Evolutionary conservation across 2,797 vertebrate genomes (phyloP).

Genomic region (Lepus townsendii): DNA sequence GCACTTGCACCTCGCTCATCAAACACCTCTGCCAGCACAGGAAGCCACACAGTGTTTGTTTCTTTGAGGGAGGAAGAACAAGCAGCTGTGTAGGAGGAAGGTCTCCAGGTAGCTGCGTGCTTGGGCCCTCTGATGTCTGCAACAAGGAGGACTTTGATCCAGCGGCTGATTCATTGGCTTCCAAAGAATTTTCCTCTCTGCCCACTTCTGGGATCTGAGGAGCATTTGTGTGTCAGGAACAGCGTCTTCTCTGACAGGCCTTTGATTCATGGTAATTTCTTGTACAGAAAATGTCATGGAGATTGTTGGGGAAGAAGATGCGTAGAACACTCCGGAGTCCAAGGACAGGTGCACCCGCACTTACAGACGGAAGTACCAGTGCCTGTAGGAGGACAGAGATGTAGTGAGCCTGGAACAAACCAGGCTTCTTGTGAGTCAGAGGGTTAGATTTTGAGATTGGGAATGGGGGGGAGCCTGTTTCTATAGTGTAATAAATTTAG

Average conservation of each 20-base stretch:
- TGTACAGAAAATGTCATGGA: not conserved
- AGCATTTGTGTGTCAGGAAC: slow-evolving; percentile 19
- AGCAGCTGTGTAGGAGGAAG: not conserved
- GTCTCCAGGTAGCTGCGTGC: no score
- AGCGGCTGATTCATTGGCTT: slow-evolving; percentile 40
- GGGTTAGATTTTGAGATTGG: slow-evolving; percentile 7
- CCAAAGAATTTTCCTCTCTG: not conserved
- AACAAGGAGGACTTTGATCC: slow-evolving; percentile 29
- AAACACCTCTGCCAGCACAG: slow-evolving; percentile 17
- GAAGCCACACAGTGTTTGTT: slow-evolving; percentile 13
- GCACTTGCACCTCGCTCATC: not conserved
- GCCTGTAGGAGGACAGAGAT: slow-evolving; percentile 47
- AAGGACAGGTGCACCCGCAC: not conserved
- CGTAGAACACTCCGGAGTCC: not conserved
- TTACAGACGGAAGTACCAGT: not conserved
- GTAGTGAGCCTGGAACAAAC: not conserved
- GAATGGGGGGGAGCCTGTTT: not conserved
- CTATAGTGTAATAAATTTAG: slow-evolving; percentile 56
- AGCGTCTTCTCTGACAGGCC: slow-evolving; percentile 7
- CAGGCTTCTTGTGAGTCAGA: slow-evolving; percentile 32
- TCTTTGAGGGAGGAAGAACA: not conserved
- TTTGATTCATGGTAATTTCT: slow-evolving; percentile 5
- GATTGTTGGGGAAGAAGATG: not conserved
- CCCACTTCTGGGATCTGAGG: slow-evolving; percentile 26
- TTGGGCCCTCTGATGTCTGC: not conserved